Conservation (phyloP, 2,888 invertebrate species). For the Tetrapedia diversipes region DNA sequence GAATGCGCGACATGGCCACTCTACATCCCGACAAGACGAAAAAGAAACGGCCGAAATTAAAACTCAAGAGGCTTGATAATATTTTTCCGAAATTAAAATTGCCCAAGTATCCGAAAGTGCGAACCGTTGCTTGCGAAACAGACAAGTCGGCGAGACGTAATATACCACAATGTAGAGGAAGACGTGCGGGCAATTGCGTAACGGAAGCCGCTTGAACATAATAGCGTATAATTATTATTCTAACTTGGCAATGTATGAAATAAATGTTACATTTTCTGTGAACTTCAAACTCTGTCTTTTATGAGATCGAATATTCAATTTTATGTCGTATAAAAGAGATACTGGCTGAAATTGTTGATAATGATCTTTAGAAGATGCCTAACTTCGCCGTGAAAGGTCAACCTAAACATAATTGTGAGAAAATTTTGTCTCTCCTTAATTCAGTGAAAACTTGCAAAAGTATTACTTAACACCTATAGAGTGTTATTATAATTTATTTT, state of each 20-base stretch:
- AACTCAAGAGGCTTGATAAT: slow-evolving; percentile 39
- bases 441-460: neutral
- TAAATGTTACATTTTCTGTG: neutral
- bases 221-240: neutral
- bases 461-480: too few species aligned
- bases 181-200: slow-evolving; percentile 17
- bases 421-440: neutral
- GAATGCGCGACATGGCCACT: slow-evolving; percentile 63
- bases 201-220: neutral
- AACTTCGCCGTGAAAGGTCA: neutral
- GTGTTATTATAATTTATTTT: too few species aligned
- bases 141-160: slow-evolving; percentile 27
- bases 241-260: neutral
- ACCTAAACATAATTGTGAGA: too few species aligned
- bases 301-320: neutral
- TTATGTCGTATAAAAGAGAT: neutral
- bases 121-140: slow-evolving; percentile 59
- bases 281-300: neutral
- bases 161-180: slow-evolving; percentile 29
- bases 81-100: slow-evolving; percentile 44
- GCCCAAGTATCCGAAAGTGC: slow-evolving; percentile 48
- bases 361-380: neutral
- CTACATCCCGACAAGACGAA: slow-evolving; percentile 31
- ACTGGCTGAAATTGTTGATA: neutral
- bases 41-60: slow-evolving; percentile 28